phyloP scores from a whole-genome alignment of 2,888 invertebrate species.

The Leptinotarsa juncta region DNA sequence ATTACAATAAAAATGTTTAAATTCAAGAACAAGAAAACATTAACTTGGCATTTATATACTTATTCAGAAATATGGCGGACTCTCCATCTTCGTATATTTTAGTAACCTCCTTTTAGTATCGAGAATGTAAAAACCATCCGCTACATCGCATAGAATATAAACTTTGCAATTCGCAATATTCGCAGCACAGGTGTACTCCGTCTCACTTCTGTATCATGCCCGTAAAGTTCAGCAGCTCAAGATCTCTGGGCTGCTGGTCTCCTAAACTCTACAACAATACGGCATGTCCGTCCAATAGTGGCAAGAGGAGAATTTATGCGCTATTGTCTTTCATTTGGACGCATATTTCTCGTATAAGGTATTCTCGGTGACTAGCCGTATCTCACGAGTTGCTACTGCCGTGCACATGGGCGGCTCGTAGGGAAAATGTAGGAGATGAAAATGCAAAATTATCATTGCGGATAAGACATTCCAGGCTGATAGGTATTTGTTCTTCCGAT shows the following conservation, averaged over 20 bases:
- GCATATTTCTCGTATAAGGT: conserved; percentile 63
- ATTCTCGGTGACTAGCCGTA: conserved; percentile 53
- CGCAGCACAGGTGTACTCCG: conserved; percentile 17
- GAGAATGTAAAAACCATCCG: not conserved
- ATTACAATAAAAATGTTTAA: no score
- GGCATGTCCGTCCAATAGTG: conserved; percentile 52
- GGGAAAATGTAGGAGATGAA: not conserved
- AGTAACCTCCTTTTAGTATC: not conserved
- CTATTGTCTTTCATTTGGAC: conserved; percentile 68
- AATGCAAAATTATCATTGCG: no score
- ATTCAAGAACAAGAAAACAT: no score
- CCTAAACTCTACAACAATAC: conserved; percentile 53
- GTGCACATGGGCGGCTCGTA: not conserved
- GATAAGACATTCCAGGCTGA: no score
- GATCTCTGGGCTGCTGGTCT: conserved; percentile 31
- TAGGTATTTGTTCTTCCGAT: no score
- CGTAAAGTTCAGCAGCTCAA: conserved; percentile 19
- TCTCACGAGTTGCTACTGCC: conserved; percentile 55
- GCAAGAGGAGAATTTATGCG: conserved; percentile 64
- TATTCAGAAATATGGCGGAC: no score
- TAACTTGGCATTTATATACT: no score
- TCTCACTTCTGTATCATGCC: conserved; percentile 13
- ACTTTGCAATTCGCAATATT: conserved; percentile 14
- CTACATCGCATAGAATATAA: conserved; percentile 2
- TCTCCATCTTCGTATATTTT: not conserved